Base-by-base conservation (phyloP, 2,113 vertebrate genomes). In the Nerophis ophidion region DNA sequence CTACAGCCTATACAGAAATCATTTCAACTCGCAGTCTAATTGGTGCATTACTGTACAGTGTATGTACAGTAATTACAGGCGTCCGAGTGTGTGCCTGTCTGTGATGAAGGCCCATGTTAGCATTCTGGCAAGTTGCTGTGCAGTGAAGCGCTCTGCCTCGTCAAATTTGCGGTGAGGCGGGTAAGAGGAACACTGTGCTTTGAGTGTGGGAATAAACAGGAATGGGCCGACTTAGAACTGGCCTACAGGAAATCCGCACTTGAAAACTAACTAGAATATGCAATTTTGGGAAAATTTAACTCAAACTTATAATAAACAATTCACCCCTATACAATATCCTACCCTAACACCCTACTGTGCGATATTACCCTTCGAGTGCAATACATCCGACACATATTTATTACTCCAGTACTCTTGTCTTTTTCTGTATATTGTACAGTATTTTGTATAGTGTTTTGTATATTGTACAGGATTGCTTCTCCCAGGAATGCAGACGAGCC, bases 121-220 rank as follows among this genome's bases (percentile, higher is more conserved):
- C 57, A 5, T 60, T 17, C 50, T 47, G 59, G 71, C 66, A 81
- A 69, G 65, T 61, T 57, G 68, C 7, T 62, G 79, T 72, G 79
- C 76, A 72, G 68, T 6, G 0, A 61, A 72, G 71, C 63, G 45
- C 8, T 63, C 74, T 38, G 48, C 56, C 68, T 65, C 81, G 83
- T 83, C 74, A 2, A 33, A 81, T 83, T 84, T 81, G 76, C 70
- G 74, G 63, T 72, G 63, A 69, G 67, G 75, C 66, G 52, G 60
- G 72, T 73, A 65, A 1, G 42, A 0, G 42, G 58, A 74, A 79
- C 81, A 65, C 65, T 60, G 53, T 4, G 14, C 60, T 66, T 80
- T 59, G 69, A 66, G 59, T 47, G 61, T 62, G 71, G 49, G 62
- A 75, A 57, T 70, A 69, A 72, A 76, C 12, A n/a, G 13, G 13